Evolutionary conservation across 2,888 invertebrate genomes (phyloP).

Genomic region (Cheilosia impressa): DNA sequence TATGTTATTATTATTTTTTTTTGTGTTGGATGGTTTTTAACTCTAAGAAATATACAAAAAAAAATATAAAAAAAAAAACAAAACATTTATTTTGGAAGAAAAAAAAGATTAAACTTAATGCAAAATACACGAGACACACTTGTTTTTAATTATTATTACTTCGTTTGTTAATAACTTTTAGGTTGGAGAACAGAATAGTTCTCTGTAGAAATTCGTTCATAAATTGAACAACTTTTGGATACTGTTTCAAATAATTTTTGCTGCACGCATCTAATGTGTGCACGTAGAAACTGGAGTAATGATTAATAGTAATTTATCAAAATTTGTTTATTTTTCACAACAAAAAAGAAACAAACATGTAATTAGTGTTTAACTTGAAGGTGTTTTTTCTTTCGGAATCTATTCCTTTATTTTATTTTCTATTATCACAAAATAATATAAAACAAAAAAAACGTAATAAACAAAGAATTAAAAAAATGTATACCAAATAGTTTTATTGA

Average conservation of each 20-base stretch:
- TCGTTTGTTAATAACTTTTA: slow-evolving; percentile 63
- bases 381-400: slow-evolving; percentile 68
- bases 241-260: slow-evolving; percentile 24
- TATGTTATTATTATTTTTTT: slow-evolving; percentile 55
- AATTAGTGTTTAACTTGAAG: slow-evolving; percentile 64
- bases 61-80: slow-evolving; percentile 38
- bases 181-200: slow-evolving; percentile 51
- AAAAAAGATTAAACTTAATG: slow-evolving; percentile 62
- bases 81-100: slow-evolving; percentile 49
- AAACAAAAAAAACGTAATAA: slow-evolving; percentile 63
- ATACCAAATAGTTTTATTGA: slow-evolving; percentile 3
- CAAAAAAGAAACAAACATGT: slow-evolving; percentile 34
- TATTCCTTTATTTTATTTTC: slow-evolving; percentile 74
- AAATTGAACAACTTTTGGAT: slow-evolving; percentile 16
- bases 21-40: slow-evolving; percentile 72
- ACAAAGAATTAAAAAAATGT: slow-evolving; percentile 62
- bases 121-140: slow-evolving; percentile 62
- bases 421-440: slow-evolving; percentile 69
- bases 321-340: slow-evolving; percentile 57
- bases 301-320: slow-evolving; percentile 41
- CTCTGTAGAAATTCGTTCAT: slow-evolving; percentile 43
- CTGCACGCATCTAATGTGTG: slow-evolving; percentile 54
- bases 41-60: slow-evolving; percentile 63
- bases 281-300: slow-evolving; percentile 30
- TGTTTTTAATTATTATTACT: slow-evolving; percentile 52